Evolutionary conservation across 1,140 invertebrate genomes (phyloP).

Genomic region (Zaprionus camerounensis): DNA sequence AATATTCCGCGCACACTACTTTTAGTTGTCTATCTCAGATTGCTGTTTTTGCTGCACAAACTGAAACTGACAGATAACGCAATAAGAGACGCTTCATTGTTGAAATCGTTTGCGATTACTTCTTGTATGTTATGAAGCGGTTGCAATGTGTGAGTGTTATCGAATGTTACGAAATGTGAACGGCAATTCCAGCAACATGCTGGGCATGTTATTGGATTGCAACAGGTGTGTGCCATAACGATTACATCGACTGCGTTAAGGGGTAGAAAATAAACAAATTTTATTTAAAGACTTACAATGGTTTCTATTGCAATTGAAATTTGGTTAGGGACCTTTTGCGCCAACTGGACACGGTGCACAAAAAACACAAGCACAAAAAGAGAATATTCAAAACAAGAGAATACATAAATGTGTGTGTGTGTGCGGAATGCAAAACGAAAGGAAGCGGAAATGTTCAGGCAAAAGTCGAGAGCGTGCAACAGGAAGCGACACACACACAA

Average conservation of each 20-base stretch:
- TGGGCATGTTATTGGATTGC: background rate
- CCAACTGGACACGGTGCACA: constrained; percentile 23
- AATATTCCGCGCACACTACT: background rate
- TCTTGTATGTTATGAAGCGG: background rate
- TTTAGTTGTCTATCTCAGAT: background rate
- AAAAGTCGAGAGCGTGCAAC: constrained; percentile 70
- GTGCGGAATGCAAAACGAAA: constrained; percentile 62
- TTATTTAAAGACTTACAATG: background rate
- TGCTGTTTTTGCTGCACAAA: background rate
- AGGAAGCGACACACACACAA: constrained; percentile 51
- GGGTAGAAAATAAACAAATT: background rate
- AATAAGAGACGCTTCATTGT: background rate
- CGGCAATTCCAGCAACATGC: background rate
- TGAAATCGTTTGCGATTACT: background rate
- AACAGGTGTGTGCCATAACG: constrained; percentile 30
- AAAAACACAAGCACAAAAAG: constrained; percentile 5
- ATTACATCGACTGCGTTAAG: background rate
- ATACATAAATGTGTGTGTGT: background rate
- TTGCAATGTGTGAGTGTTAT: background rate
- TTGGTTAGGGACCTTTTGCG: constrained; percentile 4
- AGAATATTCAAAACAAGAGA: constrained; percentile 16
- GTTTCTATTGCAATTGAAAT: constrained; percentile 1
- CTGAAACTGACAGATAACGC: background rate
- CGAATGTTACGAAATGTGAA: constrained; percentile 3
- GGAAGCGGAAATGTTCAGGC: constrained; percentile 74